A percentile compares a stretch with the other conserved stretches of the same genome.
These are phyloP conservation scores for Mus spicilegus DNA, from an alignment of 2,113 vertebrate genomes.

Conservation along the genomic window DNA sequence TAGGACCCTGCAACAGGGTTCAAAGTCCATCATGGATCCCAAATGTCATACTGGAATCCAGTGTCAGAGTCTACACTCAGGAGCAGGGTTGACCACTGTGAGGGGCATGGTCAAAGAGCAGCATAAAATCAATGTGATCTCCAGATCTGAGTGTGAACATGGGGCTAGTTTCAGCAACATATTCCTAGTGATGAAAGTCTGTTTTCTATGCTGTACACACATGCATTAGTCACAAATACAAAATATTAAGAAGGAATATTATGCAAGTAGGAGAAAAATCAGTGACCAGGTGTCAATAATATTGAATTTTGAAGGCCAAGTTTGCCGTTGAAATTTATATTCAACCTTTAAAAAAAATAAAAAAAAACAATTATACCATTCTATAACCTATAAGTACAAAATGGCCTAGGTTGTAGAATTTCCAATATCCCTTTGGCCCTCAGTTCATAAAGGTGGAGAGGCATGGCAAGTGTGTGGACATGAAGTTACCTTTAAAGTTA, in stretches of 20 bases:
- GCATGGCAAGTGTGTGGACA: background rate
- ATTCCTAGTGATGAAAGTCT: too few relatives aligned
- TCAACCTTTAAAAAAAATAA: background rate
- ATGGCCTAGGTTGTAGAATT: background rate
- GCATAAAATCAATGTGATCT: background rate
- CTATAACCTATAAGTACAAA: background rate
- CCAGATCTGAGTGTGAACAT: too few relatives aligned
- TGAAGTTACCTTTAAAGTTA: background rate
- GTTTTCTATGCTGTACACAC: background rate
- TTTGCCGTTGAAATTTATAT: background rate
- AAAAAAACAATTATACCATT: background rate
- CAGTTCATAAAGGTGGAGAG: background rate
- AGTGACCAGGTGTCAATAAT: background rate
- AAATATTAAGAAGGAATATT: background rate
- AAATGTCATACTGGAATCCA: background rate
- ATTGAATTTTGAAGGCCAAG: background rate
- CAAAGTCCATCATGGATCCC: background rate
- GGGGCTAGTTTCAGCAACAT: background rate
- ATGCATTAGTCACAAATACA: background rate
- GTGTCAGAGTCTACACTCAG: too few relatives aligned
- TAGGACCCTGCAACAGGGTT: background rate
- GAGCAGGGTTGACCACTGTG: background rate
- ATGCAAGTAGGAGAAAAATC: background rate
- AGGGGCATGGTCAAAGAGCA: background rate
- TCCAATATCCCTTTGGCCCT: background rate